A percentile compares a stretch with the other conserved stretches of the same genome.
These are phyloP conservation scores for Chondrilla cf. caribensis DNA, from an alignment of 37 sponge, comb jelly and placozoan species.

Conservation along the genomic window DNA sequence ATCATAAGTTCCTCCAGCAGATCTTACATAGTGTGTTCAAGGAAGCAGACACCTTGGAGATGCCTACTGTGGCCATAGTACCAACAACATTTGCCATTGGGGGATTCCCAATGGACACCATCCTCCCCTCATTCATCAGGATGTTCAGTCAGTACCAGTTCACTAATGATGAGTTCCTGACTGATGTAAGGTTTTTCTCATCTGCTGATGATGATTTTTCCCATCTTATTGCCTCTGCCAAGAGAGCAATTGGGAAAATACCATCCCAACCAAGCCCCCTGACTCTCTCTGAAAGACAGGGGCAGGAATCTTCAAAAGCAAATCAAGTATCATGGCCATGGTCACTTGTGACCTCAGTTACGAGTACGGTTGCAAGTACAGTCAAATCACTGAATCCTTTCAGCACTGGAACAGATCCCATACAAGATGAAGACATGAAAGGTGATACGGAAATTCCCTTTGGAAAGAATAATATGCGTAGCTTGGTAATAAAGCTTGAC, in stretches of 20 bases:
- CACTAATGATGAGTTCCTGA: constrained; percentile 20
- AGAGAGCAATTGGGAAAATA: neutral
- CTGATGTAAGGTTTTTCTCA: constrained; percentile 13
- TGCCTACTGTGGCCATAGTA: constrained; percentile 23
- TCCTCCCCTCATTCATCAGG: neutral
- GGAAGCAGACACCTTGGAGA: constrained; percentile 32
- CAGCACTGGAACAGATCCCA: too few relatives aligned
- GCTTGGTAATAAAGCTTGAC: constrained; percentile 45
- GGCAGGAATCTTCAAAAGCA: too few relatives aligned
- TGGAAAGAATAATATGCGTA: too few relatives aligned
- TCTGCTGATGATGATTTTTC: neutral
- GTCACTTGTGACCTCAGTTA: too few relatives aligned
- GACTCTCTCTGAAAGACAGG: too few relatives aligned
- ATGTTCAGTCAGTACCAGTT: constrained; percentile 18
- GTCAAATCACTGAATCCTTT: too few relatives aligned
- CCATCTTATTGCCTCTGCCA: neutral
- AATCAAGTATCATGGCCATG: too few relatives aligned
- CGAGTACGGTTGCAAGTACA: too few relatives aligned
- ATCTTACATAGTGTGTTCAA: constrained; percentile 12
- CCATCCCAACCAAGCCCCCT: too few relatives aligned
- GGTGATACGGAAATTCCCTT: too few relatives aligned
- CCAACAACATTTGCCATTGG: neutral
- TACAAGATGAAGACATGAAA: too few relatives aligned
- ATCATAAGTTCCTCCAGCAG: constrained; percentile 7
- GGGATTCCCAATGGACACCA: neutral